Evolutionary conservation across 2,888 invertebrate genomes (phyloP).

Genomic region (Auanema freiburgensis): DNA sequence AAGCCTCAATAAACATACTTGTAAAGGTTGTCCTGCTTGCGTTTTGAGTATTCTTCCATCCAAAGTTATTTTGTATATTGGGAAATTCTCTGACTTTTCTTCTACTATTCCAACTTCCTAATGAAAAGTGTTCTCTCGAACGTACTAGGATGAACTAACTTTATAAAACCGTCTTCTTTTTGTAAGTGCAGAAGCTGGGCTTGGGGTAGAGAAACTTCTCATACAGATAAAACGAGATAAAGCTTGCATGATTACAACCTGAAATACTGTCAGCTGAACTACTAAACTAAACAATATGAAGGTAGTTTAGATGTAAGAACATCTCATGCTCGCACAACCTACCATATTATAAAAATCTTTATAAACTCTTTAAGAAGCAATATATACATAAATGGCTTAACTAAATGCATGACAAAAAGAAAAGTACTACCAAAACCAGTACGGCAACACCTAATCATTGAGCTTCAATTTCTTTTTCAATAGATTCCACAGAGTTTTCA

Average conservation of each 20-base stretch:
- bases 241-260: conserved; percentile 10
- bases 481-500: conserved; percentile 77
- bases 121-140: conserved; percentile 3
- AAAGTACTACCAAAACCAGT: too few species aligned
- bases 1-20: conserved; percentile 28
- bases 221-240: conserved; percentile 1
- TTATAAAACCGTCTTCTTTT: conserved; percentile 43
- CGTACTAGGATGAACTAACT: conserved; percentile 14
- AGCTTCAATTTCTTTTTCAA: conserved; percentile 73
- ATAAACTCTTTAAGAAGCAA: too few species aligned
- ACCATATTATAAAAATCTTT: too few species aligned
- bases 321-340: too few species aligned
- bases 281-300: too few species aligned
- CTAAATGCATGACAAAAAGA: too few species aligned
- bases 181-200: conserved; percentile 36
- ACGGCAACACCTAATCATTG: too few species aligned
- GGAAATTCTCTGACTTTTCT: conserved; percentile 32
- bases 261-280: neutral
- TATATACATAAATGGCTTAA: too few species aligned
- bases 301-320: too few species aligned
- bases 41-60: conserved; percentile 55
- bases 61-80: conserved; percentile 40
- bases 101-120: conserved; percentile 42
- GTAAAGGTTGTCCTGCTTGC: conserved; percentile 44
- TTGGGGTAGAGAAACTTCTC: neutral